These are phyloP conservation scores for Furcifer pardalis DNA, from an alignment of 2,797 vertebrate species.

Conservation along the genomic window DNA sequence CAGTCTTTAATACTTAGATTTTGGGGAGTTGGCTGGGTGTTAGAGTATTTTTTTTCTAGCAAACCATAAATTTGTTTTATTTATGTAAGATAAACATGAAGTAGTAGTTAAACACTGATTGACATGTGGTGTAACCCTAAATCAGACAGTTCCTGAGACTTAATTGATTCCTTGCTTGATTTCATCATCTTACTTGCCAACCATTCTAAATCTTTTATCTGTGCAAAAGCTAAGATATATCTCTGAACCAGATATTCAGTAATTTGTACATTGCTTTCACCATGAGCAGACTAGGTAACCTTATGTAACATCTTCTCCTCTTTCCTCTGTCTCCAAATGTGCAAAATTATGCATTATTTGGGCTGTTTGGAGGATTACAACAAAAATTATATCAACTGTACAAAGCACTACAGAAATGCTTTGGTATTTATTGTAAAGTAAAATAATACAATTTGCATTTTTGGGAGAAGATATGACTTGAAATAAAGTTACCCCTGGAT, in stretches of 20 bases:
- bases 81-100: neutral
- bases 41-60: too few relatives aligned
- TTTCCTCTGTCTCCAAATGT: neutral
- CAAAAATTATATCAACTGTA: neutral
- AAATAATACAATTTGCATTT: neutral
- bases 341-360: neutral
- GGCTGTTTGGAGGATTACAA: neutral
- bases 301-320: neutral
- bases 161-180: neutral
- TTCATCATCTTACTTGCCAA: neutral
- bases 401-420: neutral
- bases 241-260: neutral
- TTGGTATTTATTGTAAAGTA: neutral
- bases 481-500: too few relatives aligned
- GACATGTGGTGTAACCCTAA: neutral
- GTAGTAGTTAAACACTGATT: neutral
- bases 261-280: neutral
- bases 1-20: neutral
- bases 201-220: neutral
- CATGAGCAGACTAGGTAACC: neutral
- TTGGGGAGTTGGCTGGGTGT: too few relatives aligned
- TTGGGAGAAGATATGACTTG: too few relatives aligned
- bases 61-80: neutral
- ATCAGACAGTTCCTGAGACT: neutral
- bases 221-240: neutral